phyloP scores from a whole-genome alignment of 2,888 invertebrate genomes.

The Polymixis lichenea region DNA sequence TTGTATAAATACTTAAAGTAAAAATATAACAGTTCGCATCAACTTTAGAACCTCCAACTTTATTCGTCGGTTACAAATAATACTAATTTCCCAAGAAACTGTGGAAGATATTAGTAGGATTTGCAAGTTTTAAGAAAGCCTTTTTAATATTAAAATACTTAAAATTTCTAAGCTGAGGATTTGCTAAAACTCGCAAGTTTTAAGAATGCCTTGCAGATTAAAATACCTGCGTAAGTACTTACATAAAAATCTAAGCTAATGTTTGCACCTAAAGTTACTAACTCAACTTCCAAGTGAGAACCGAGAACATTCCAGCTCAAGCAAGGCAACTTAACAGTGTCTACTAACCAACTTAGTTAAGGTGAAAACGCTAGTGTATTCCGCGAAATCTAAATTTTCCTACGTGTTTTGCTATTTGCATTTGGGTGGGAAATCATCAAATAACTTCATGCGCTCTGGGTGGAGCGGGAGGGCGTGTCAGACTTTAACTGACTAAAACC shows the following conservation, averaged over 20 bases:
- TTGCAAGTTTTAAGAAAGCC: too few relatives aligned
- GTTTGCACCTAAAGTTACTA: slow-evolving; percentile 18
- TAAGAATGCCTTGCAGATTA: slow-evolving; percentile 1
- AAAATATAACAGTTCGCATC: background rate
- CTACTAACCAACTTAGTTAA: slow-evolving; percentile 19
- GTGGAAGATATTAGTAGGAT: background rate
- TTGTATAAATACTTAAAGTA: background rate
- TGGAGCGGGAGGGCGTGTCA: too few relatives aligned
- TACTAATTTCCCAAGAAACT: background rate
- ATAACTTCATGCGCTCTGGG: too few relatives aligned
- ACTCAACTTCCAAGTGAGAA: background rate
- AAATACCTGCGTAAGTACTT: slow-evolving; percentile 1
- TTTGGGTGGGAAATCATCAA: too few relatives aligned
- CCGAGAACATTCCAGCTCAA: slow-evolving; percentile 13
- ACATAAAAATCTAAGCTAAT: slow-evolving; percentile 9
- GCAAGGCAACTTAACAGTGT: slow-evolving; percentile 8
- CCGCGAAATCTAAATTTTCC: background rate
- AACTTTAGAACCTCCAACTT: background rate
- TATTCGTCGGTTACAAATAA: background rate
- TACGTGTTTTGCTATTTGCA: background rate
- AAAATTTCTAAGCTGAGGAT: slow-evolving; percentile 19
- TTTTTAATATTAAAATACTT: slow-evolving; percentile 38
- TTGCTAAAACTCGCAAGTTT: slow-evolving; percentile 17
- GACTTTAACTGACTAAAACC: too few relatives aligned
- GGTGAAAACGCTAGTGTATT: background rate